Percentiles rank a stretch among this genome's conserved stretches.
Evolutionary conservation across 2,113 vertebrate species (phyloP).

Genomic region (Syrmaticus mikado): DNA sequence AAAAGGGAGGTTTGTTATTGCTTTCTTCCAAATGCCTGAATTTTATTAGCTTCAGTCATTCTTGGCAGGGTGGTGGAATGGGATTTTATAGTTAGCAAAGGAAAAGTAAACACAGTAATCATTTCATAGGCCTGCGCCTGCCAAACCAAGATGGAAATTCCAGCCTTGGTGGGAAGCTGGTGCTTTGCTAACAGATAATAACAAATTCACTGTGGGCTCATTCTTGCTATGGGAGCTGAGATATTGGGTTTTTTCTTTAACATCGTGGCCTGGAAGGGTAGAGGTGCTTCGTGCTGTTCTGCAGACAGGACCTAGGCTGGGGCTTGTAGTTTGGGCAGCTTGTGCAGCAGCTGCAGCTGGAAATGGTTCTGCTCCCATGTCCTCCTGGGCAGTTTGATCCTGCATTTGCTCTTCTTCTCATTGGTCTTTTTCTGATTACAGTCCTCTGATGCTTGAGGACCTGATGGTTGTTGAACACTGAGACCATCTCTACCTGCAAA

Average conservation of each 20-base stretch:
- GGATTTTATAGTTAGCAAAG: constrained; percentile 75
- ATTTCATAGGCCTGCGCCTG: constrained; percentile 67
- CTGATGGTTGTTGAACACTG: accelerated
- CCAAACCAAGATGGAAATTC: constrained; percentile 75
- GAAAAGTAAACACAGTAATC: constrained; percentile 76
- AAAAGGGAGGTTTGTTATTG: constrained; percentile 75
- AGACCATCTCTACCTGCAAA: neutral
- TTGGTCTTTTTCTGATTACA: accelerated
- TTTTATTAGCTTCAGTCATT: constrained; percentile 76
- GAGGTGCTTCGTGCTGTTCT: neutral
- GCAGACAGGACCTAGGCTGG: neutral
- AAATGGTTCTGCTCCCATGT: neutral
- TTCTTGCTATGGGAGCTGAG: constrained; percentile 8
- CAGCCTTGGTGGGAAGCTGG: constrained; percentile 72
- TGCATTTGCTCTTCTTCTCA: neutral
- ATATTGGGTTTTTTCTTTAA: neutral
- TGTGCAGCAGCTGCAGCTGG: neutral
- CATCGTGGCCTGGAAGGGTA: neutral
- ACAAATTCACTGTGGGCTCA: constrained; percentile 46
- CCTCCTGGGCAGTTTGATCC: neutral
- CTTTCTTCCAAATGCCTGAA: constrained; percentile 75
- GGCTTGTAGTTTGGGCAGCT: neutral
- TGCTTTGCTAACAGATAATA: constrained; percentile 69
- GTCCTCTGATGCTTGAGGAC: neutral
- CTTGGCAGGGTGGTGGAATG: constrained; percentile 73